Conservation (phyloP, 2,797 vertebrate species). For the Sebastes trivittatus region DNA sequence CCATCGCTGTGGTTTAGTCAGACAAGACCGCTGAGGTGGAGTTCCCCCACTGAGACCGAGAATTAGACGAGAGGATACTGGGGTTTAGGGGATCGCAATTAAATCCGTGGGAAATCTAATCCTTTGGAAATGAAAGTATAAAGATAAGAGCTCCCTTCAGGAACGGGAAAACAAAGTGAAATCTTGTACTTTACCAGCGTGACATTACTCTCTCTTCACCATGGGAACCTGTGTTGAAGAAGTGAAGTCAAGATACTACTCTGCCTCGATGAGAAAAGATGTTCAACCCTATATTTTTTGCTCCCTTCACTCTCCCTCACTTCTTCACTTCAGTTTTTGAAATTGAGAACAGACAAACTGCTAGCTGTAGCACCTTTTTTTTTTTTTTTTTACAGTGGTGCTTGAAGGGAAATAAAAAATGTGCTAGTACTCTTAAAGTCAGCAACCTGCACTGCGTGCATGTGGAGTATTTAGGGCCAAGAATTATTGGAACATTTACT, state of each 20-base stretch:
- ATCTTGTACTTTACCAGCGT: constrained; percentile 26
- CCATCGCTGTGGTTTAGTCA: constrained; percentile 32
- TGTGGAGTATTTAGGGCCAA: neutral
- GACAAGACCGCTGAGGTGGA: constrained; percentile 41
- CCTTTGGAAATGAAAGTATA: constrained; percentile 60
- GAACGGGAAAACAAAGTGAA: constrained; percentile 42
- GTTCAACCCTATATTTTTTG: neutral
- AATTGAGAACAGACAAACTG: constrained; percentile 2
- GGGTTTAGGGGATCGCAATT: constrained; percentile 42
- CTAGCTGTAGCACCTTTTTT: neutral
- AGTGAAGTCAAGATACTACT: neutral
- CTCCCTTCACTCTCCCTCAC: neutral
- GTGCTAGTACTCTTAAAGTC: neutral
- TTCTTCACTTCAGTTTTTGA: constrained; percentile 8
- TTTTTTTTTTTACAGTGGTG: neutral
- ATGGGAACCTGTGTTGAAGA: constrained; percentile 12
- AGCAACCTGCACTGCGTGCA: neutral
- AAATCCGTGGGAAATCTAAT: constrained; percentile 59
- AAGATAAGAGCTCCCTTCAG: constrained; percentile 29
- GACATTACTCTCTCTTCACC: constrained; percentile 20
- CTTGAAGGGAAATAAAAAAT: constrained; percentile 1
- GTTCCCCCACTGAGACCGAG: constrained; percentile 31
- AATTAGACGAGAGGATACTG: constrained; percentile 31
- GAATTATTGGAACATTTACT: neutral
- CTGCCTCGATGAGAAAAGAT: constrained; percentile 4